phyloP scores from a whole-genome alignment of 2,888 invertebrate species.

The Cantharis lateralis region DNA sequence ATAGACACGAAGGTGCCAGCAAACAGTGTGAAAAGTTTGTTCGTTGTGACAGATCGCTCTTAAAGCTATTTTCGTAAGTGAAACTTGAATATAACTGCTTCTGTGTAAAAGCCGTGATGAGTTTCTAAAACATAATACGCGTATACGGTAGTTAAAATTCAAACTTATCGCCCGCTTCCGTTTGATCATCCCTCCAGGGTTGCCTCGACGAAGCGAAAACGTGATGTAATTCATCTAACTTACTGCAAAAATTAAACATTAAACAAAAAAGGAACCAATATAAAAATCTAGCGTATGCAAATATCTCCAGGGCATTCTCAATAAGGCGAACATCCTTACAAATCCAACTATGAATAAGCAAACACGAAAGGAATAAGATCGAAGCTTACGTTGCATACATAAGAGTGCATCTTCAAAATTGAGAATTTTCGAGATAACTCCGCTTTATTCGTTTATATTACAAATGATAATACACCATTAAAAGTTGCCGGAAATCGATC shows the following conservation, averaged over 20 bases:
- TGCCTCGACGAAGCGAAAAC: neutral
- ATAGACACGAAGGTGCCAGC: slow-evolving; percentile 31
- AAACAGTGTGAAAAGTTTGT: slow-evolving; percentile 31
- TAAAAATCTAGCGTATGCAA: slow-evolving; percentile 12
- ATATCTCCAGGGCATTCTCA: neutral
- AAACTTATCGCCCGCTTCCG: slow-evolving; percentile 8
- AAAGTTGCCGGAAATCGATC: slow-evolving; percentile 36
- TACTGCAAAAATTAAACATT: slow-evolving; percentile 13
- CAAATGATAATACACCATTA: slow-evolving; percentile 36
- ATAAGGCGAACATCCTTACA: slow-evolving; percentile 4
- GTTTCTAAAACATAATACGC: slow-evolving; percentile 24
- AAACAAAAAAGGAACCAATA: slow-evolving; percentile 11
- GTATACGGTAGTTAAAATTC: slow-evolving; percentile 23
- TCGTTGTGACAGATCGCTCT: slow-evolving; percentile 30
- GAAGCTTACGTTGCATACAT: slow-evolving; percentile 1
- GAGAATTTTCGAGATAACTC: slow-evolving; percentile 10
- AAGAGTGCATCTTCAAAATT: slow-evolving; percentile 1
- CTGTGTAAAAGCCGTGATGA: slow-evolving; percentile 27
- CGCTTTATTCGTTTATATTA: slow-evolving; percentile 26
- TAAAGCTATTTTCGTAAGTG: slow-evolving; percentile 30
- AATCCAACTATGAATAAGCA: slow-evolving; percentile 19
- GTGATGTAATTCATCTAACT: neutral
- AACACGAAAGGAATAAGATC: slow-evolving; percentile 3
- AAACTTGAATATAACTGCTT: slow-evolving; percentile 30
- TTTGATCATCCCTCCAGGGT: neutral